Conservation (phyloP, 2,797 vertebrate genomes). For the Austrolebias charrua region DNA sequence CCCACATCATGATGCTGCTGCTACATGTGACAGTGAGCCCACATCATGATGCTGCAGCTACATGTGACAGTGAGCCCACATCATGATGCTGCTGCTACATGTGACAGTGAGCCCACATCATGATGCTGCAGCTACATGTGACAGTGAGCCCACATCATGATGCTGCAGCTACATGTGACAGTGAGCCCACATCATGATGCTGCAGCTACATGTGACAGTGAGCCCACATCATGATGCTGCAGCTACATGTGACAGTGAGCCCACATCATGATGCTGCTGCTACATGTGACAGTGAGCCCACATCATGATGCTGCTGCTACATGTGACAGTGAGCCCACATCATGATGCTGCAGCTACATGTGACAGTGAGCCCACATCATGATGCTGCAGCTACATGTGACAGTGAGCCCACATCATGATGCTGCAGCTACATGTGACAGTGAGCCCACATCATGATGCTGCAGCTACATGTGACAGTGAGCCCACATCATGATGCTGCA, state of each 20-base stretch:
- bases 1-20: neutral
- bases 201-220: conserved; percentile 26
- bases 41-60: neutral
- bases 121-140: conserved; percentile 21
- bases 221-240: neutral
- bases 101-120: conserved; percentile 12
- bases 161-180: conserved; percentile 28
- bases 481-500: neutral
- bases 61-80: conserved; percentile 18
- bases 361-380: conserved; percentile 10
- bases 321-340: conserved; percentile 13
- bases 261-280: neutral
- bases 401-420: neutral
- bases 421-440: conserved; percentile 29
- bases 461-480: conserved; percentile 26
- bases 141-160: neutral
- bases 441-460: neutral
- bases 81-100: conserved; percentile 4
- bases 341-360: conserved; percentile 10
- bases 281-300: conserved; percentile 19
- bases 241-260: conserved; percentile 24
- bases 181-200: neutral
- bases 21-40: conserved; percentile 19
- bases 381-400: conserved; percentile 25
- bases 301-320: conserved; percentile 2